Conservation (phyloP, 35 echinoderm and acorn worm genomes). For the Ptychodera flava region DNA sequence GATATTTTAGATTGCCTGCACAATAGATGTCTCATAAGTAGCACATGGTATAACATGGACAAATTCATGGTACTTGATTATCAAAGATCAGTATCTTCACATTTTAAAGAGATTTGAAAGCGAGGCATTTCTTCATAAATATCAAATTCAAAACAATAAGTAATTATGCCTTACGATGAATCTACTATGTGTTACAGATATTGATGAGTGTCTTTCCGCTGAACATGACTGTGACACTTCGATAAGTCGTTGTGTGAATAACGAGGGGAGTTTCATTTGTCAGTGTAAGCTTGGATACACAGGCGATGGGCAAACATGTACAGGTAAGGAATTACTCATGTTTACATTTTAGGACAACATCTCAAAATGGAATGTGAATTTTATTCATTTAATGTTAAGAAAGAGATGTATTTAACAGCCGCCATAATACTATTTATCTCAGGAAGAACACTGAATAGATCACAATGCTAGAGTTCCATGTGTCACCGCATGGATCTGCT, state of each 20-base stretch:
- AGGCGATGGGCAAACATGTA: conserved; percentile 26
- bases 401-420: no score
- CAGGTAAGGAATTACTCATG: conserved; percentile 20
- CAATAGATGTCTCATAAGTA: background rate
- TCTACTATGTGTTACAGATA: background rate
- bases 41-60: background rate
- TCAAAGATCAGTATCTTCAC: background rate
- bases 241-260: background rate
- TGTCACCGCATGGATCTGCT: no score
- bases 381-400: background rate
- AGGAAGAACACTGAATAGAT: background rate
- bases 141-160: no score
- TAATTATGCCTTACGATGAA: background rate
- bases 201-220: background rate
- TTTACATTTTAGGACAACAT: background rate
- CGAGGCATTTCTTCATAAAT: no score
- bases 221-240: background rate
- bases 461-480: no score
- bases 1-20: background rate
- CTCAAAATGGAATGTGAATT: background rate
- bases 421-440: background rate
- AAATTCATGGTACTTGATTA: background rate
- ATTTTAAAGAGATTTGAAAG: no score
- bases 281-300: conserved; percentile 27
- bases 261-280: background rate